phyloP scores from a whole-genome alignment of 1,140 invertebrate species.

The Mycetomoellerius zeteki region DNA sequence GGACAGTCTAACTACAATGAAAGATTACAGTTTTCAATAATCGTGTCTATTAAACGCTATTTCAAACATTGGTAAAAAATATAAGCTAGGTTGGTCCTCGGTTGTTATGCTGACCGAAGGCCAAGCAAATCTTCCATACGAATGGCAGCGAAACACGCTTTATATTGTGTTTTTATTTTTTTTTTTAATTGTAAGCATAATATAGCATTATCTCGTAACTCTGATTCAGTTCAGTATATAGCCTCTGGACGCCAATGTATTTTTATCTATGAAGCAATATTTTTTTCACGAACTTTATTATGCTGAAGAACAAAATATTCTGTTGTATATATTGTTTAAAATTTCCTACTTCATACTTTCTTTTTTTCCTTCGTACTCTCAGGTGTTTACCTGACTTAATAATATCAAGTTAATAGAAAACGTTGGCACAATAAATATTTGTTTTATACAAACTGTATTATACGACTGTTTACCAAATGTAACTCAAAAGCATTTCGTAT shows the following conservation, averaged over 20 bases:
- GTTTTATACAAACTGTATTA: constrained; percentile 42
- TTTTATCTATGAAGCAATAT: constrained; percentile 53
- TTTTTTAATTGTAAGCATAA: constrained; percentile 47
- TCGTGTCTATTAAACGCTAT: constrained; percentile 69
- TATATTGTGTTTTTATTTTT: constrained; percentile 44
- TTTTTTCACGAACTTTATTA: constrained; percentile 43
- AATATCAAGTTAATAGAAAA: constrained; percentile 35
- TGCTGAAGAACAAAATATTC: constrained; percentile 50
- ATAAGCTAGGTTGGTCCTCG: constrained; percentile 81
- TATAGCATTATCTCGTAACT: constrained; percentile 46
- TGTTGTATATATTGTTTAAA: constrained; percentile 44
- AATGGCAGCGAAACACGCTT: constrained; percentile 62
- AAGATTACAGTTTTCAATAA: constrained; percentile 69
- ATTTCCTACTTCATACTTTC: constrained; percentile 42
- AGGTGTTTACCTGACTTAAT: constrained; percentile 3
- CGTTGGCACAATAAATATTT: constrained; percentile 45
- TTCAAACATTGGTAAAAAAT: constrained; percentile 79
- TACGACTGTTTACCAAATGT: constrained; percentile 44
- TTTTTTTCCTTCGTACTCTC: neutral
- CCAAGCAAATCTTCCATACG: constrained; percentile 76
- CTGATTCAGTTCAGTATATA: constrained; percentile 48
- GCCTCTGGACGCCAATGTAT: constrained; percentile 45
- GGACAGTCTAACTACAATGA: constrained; percentile 69
- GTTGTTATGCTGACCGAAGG: constrained; percentile 80
- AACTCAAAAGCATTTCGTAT: constrained; percentile 10